Conservation (phyloP, 1,140 invertebrate species). For the Ephestia elutella region DNA sequence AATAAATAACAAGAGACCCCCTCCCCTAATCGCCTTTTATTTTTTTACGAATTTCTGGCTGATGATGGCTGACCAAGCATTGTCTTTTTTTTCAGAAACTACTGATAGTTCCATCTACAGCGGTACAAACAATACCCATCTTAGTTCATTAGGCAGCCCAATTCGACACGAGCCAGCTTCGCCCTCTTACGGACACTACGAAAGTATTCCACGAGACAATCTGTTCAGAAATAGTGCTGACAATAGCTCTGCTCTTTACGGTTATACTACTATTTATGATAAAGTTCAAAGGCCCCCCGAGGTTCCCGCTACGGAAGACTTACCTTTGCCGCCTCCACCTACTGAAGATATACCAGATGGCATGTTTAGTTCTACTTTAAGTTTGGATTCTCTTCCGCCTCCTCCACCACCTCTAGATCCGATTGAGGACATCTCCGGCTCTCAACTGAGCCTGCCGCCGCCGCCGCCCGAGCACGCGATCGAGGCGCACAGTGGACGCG, state of each 20-base stretch:
- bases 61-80: no score
- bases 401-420: slow-evolving; percentile 83
- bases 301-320: slow-evolving; percentile 32
- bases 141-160: slow-evolving; percentile 28
- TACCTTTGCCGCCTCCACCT: slow-evolving; percentile 78
- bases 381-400: slow-evolving; percentile 83
- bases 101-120: slow-evolving; percentile 38
- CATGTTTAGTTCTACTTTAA: slow-evolving; percentile 84
- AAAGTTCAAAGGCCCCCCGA: slow-evolving; percentile 30
- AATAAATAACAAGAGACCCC: no score
- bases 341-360: slow-evolving; percentile 41
- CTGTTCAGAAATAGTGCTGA: slow-evolving; percentile 41
- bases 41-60: no score
- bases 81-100: slow-evolving; percentile 32
- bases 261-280: slow-evolving; percentile 51
- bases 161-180: slow-evolving; percentile 22
- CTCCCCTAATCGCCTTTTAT: no score
- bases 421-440: slow-evolving; percentile 77
- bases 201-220: slow-evolving; percentile 37
- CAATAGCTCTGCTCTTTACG: slow-evolving; percentile 43
- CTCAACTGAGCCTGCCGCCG: slow-evolving; percentile 81
- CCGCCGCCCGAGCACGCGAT: slow-evolving; percentile 75
- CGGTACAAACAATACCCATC: slow-evolving; percentile 21
- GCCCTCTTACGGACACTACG: slow-evolving; percentile 43
- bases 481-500: slow-evolving; percentile 41